Evolutionary conservation across 2,113 vertebrate species (phyloP), one percentile per base, ranked within the genome.

Genomic region (Amblyopsis rosae): DNA sequence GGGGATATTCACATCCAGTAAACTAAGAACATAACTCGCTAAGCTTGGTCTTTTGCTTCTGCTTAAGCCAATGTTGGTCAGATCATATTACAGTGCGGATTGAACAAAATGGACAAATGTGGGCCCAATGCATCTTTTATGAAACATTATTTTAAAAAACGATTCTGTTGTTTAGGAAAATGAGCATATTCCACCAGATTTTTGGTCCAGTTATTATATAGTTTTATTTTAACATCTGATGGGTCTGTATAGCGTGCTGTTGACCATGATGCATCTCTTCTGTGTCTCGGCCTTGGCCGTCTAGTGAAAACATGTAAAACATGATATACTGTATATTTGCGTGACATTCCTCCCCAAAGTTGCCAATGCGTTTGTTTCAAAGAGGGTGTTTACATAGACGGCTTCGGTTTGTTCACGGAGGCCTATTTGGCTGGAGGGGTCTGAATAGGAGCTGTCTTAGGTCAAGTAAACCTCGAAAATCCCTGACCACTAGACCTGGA

Each of bases 401-500:
- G 73, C 60, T 60, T 87, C 69, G 86, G 72, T 88, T 80, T 79
- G 78, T 69, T 67, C 68, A 75, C 82, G 49, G 8, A 76, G 77
- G 63, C 77, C 86, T 79, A 66, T 89, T 85, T 83, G 73, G 79
- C 75, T 77, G 80, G 60, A 72, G 78, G 69, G 77, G 67, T 68
- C 80, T 77, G 62, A 41, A 26, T 76, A 75, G 82, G 80, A 85
- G 69, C 50, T 67, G 72, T 57, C 69, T 66, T 78, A 41, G 69
- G 87, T 85, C 81, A 86, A 90, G 76, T 74, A 76, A 76, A 82
- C 80, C 78, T 83, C 82, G 80, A 72, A 85, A 87, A 87, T 83
- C 86, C 82, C 81, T 89, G 85, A 88, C 87, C 85, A 82, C 86
- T 76, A 73, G 51, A 60, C 73, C 58, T 72, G 47, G 1, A 62